Base-by-base conservation (phyloP, 2,888 invertebrate species). In the Drosophila silvestris region DNA sequence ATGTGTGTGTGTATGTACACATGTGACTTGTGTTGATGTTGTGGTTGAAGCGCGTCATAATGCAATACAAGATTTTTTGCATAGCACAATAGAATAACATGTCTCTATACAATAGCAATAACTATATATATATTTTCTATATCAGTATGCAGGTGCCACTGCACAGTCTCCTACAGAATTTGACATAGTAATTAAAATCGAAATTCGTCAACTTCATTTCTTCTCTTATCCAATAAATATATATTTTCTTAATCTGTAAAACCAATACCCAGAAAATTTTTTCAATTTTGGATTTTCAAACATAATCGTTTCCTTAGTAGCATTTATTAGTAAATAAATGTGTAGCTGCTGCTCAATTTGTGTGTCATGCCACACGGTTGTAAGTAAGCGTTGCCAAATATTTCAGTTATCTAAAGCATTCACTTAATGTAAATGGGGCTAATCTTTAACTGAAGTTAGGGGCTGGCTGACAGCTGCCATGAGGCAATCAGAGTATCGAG, bases 21-120 rank as follows among this genome's bases (percentile, higher is more conserved):
- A 16, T 30, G 51, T 37, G 19, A 37, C 37, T 37, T 56, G 56
- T 66, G 44, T 51, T 59, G 62, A 39, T 62, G 61, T 75, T 76
- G 77, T 52, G 69, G 68, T 69, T 80, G 60, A 58, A 50, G 39
- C 50, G 54, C 58, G 33, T 19, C 67, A 41, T 50, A 22, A 52
- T 39, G n/a, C 22, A 7, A 16, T 19, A 47, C 57, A 37, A 2
- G 16, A 64, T 44, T 35, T 69, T 12, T 35, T 52, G 52, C 26
- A n/a, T 5, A 16, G 16, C 26, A 16, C 26, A 16, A 47, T 12
- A 54, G 14, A 58, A 37, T 22, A 26, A 35, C 10, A 19, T 26
- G 12, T 22, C 41, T 10, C 10, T 47, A 22, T 12, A 26, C 44
- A 61, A 32, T 41, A 19, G 0, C 5, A 9, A 50, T 28, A 60